Evolutionary conservation across 2,888 invertebrate genomes (phyloP).

Genomic region (Drepana falcataria): DNA sequence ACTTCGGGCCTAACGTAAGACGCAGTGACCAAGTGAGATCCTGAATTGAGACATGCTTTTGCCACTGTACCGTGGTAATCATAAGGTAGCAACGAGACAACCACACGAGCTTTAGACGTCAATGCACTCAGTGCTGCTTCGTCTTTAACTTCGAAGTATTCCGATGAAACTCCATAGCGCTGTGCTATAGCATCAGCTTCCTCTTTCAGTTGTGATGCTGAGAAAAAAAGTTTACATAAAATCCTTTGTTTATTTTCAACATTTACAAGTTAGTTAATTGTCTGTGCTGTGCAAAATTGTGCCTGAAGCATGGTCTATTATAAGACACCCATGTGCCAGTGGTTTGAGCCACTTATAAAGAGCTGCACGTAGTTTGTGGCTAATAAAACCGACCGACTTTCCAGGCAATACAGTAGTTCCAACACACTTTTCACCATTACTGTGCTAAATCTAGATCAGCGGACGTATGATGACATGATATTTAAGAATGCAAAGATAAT

Average conservation of each 20-base stretch:
- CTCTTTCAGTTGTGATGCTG: conserved; percentile 89
- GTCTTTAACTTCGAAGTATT: conserved; percentile 90
- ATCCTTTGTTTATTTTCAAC: background rate
- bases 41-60: conserved; percentile 89
- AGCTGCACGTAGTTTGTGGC: too few relatives aligned
- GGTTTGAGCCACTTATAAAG: too few relatives aligned
- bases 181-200: conserved; percentile 91
- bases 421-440: too few relatives aligned
- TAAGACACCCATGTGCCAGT: too few relatives aligned
- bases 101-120: conserved; percentile 86
- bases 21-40: conserved; percentile 96
- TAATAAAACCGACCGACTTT: too few relatives aligned
- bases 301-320: too few relatives aligned
- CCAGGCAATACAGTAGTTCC: too few relatives aligned
- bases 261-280: too few relatives aligned
- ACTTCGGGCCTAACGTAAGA: conserved; percentile 95
- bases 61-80: conserved; percentile 92
- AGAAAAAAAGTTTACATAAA: conserved; percentile 12
- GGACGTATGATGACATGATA: too few relatives aligned
- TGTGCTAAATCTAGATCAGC: too few relatives aligned
- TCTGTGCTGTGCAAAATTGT: too few relatives aligned
- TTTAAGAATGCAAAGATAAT: too few relatives aligned
- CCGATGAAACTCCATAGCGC: conserved; percentile 87
- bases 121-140: conserved; percentile 83
- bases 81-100: conserved; percentile 94